These are phyloP conservation scores for Bombus terrestris DNA, from an alignment of 1,140 invertebrate genomes.

Conservation along the genomic window DNA sequence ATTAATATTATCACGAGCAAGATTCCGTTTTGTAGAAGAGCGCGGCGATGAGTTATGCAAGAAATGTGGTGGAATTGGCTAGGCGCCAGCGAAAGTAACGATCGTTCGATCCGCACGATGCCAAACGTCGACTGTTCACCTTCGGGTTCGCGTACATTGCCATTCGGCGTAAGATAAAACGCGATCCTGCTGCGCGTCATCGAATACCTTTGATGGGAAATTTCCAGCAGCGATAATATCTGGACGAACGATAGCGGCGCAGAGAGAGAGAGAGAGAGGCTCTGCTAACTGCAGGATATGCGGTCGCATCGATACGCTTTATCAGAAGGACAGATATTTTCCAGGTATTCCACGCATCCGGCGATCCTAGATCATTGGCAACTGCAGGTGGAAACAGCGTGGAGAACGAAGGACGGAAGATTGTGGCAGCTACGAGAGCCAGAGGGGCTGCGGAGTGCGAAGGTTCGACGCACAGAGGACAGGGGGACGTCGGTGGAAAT, in stretches of 20 bases:
- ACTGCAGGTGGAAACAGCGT: neutral
- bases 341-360: constrained; percentile 56
- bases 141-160: neutral
- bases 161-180: constrained; percentile 12
- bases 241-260: neutral
- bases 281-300: neutral
- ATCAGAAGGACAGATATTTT: constrained; percentile 57
- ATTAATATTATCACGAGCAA: constrained; percentile 3
- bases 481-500: constrained; percentile 37
- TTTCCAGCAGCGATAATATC: constrained; percentile 47
- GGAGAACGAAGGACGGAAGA: neutral
- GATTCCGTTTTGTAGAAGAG: neutral
- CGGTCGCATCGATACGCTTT: constrained; percentile 13
- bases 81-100: constrained; percentile 3
- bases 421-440: neutral
- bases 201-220: constrained; percentile 51
- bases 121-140: neutral
- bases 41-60: neutral
- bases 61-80: constrained; percentile 12
- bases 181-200: neutral
- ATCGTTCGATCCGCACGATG: neutral
- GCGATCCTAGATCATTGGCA: constrained; percentile 55
- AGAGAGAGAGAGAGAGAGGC: neutral
- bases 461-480: constrained; percentile 10
- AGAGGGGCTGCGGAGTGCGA: constrained; percentile 18